Evolutionary conservation across 2,888 invertebrate genomes (phyloP), one percentile per base, ranked within the genome.

Genomic region (Himalopsyche japonica): DNA sequence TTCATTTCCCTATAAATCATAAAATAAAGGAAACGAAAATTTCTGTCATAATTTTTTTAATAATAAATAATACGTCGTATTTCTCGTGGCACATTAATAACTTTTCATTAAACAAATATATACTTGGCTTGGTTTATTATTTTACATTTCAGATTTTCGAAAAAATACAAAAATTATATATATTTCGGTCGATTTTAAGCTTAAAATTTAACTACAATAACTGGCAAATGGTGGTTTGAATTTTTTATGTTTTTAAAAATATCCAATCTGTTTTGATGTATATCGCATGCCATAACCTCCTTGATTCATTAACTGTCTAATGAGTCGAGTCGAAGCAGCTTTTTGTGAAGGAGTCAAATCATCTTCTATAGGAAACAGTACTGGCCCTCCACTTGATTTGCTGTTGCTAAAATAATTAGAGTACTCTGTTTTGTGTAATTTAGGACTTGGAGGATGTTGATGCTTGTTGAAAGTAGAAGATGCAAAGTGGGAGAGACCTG

Each of bases 401-500:
- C 84, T 84, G 20, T 57, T 80, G 5, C 79, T 77, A 43, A 87
- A 87, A 80, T 87, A 86, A 34, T 81, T 80, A 20, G 86, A 84
- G 49, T 87, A 87, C 18, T 87, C 86, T 12, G 84, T 82, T 70
- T 86, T 87, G 12, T 76, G 78, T 20, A 37, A 47, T 79, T 86
- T 86, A 76, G 47, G 82, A 27, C 10, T 15, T 57, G n/a, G 57
- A 37, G 76, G 64, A 27, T 48, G 34, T 3, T 12, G 18, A 43
- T 37, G 48, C 30, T 82, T 85, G 34, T 80, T 82, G 18, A 82
- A 84, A 43, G 83, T 86, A 27, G 85, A 87, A 0, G 89, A 89
- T 1, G 91, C 89, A 87, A 89, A 93, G 88, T 92, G 90, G 85
- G 91, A 91, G 30, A 93, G 88, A 1, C 93, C 93, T 0, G 92